Evolutionary conservation across 2,113 vertebrate genomes (phyloP), one percentile per base, ranked within the genome.

Genomic region (Psilopsiagon aurifrons): DNA sequence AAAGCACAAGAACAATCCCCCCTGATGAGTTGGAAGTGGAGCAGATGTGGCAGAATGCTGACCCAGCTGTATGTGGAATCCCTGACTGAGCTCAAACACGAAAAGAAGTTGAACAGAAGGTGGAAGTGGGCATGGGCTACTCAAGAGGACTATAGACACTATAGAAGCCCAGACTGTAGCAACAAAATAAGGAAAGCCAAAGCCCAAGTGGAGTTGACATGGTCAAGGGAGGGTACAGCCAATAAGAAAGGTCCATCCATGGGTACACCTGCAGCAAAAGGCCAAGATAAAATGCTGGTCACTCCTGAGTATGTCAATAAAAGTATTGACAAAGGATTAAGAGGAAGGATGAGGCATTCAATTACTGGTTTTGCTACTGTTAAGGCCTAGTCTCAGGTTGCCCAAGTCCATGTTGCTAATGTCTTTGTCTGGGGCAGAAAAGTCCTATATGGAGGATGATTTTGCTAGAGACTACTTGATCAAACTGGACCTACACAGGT

Each of bases 1-100:
- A 54, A 86, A 90, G 44, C 5, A 46, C 1, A 1, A 49, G 68
- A 88, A 29, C 10, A n/a, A 41, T 17, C 15, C 49, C 37, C 28
- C 6, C 46, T 3, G 4, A 8, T 6, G 68, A 47, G n/a, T 1
- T 46, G 78, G 79, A 93, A 92, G 79, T 0, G 8, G 29, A 93
- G 73, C 76, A 94, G 95, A 92, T 1, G 1, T 43, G 83, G 80
- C 92, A 94, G 80, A 91, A 94, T 88, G 92, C 68, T 81, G 71
- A 46, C n/a, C 70, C 86, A 85, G 90, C 94, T 86, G 63, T 69
- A 44, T 2, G 1, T 5, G n/a, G 81, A 59, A 88, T 19, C n/a
- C 37, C 88, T 81, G 64, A 74, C 59, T 9, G 14, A 93, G 63
- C 55, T 93, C 86, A 63, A 92, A 4, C 39, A 19, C 10, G 37